Percentiles rank a stretch among this genome's conserved stretches.
Evolutionary conservation across 2,888 invertebrate species (phyloP).

Genomic region (Meliscaeva auricollis): DNA sequence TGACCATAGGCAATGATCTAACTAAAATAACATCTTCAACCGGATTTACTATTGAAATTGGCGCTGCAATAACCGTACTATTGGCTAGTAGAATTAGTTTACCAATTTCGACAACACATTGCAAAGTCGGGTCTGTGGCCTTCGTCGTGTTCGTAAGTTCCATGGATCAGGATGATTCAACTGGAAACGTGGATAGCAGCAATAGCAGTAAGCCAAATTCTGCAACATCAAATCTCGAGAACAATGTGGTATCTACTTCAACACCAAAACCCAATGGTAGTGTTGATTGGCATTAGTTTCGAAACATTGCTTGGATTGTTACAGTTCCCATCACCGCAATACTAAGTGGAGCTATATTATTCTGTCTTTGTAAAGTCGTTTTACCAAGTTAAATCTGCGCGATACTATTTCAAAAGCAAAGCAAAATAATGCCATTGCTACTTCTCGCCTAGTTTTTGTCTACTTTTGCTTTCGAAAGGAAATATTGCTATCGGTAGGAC

Average conservation of each 20-base stretch:
- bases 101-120: constrained; percentile 99
- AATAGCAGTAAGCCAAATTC: constrained; percentile 82
- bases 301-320: constrained; percentile 99
- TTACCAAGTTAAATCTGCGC: constrained; percentile 77
- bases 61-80: constrained; percentile 97
- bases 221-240: constrained; percentile 38
- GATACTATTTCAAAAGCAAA: constrained; percentile 38
- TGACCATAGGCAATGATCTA: constrained; percentile 99
- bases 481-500: no score
- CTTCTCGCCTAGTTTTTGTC: no score
- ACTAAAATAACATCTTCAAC: constrained; percentile 98
- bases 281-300: constrained; percentile 85
- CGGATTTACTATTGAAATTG: constrained; percentile 98
- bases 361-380: constrained; percentile 81
- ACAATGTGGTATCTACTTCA: constrained; percentile 55
- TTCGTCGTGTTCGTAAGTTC: constrained; percentile 93
- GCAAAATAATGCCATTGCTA: no score
- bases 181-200: constrained; percentile 87
- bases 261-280: constrained; percentile 77
- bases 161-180: constrained; percentile 72
- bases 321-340: constrained; percentile 97
- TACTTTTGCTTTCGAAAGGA: no score
- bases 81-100: constrained; percentile 98
- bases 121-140: constrained; percentile 99
- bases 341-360: constrained; percentile 93